These are phyloP conservation scores for Rhabdophis nuchalis DNA, from an alignment of 2,797 vertebrate species.

Conservation along the genomic window DNA sequence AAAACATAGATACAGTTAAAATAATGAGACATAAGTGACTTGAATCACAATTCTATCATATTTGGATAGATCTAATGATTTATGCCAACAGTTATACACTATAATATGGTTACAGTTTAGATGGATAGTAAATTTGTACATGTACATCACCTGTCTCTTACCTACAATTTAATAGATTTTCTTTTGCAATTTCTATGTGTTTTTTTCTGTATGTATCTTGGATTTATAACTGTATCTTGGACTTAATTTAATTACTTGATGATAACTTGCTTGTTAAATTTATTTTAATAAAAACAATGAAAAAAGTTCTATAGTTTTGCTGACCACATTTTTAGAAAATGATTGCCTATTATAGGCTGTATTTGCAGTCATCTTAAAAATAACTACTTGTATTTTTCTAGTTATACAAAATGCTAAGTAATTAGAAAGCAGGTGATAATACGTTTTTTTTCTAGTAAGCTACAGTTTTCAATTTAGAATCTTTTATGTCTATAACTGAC, in stretches of 20 bases:
- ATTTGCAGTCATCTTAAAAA: neutral
- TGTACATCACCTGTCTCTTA: neutral
- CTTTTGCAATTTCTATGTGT: neutral
- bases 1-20: neutral
- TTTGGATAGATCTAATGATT: neutral
- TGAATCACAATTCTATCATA: neutral
- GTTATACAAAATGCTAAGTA: neutral
- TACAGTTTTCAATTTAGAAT: neutral
- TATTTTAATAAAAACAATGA: neutral
- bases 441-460: neutral
- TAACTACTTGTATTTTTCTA: neutral
- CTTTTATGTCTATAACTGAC: conserved; percentile 22
- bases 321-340: neutral
- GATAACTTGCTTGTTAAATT: neutral
- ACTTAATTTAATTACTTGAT: neutral
- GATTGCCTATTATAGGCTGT: neutral
- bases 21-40: neutral
- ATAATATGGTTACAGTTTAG: neutral
- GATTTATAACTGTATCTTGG: neutral
- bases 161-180: neutral
- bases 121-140: neutral
- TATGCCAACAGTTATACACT: neutral
- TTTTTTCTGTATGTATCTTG: neutral
- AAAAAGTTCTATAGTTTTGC: neutral
- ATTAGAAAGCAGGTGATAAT: neutral